These are phyloP conservation scores for Lasioglossum marginatum DNA, from an alignment of 2,888 invertebrate species.

Conservation along the genomic window DNA sequence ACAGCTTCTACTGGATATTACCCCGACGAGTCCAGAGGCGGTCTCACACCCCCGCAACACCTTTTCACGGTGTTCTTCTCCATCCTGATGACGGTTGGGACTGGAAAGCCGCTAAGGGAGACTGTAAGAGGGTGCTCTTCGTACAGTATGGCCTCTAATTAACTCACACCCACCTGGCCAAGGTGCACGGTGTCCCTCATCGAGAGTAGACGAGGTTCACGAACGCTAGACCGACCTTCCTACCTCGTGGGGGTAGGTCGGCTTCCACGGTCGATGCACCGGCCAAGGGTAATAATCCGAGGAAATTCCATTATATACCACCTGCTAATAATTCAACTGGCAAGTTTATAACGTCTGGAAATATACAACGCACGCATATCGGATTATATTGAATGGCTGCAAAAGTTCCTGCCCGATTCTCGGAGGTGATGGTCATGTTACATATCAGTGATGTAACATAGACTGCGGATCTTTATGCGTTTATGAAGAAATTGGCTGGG, in stretches of 20 bases:
- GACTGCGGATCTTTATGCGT: no score
- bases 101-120: slow-evolving; percentile 30
- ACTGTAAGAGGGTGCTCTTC: slow-evolving; percentile 52
- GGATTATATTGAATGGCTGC: not conserved
- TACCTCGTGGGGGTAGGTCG: slow-evolving; percentile 32
- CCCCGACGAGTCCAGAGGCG: slow-evolving; percentile 72
- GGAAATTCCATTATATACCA: slow-evolving; percentile 72
- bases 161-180: slow-evolving; percentile 73
- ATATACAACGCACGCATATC: slow-evolving; percentile 14
- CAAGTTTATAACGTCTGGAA: slow-evolving; percentile 50
- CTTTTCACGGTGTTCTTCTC: slow-evolving; percentile 62
- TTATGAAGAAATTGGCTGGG: no score
- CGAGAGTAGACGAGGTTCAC: slow-evolving; percentile 57
- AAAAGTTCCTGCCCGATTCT: not conserved
- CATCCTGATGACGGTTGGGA: slow-evolving; percentile 51
- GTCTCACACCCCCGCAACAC: slow-evolving; percentile 47
- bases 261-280: slow-evolving; percentile 56
- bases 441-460: no score
- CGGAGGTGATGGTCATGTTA: not conserved
- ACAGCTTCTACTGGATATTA: slow-evolving; percentile 81
- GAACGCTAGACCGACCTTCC: slow-evolving; percentile 45
- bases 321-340: slow-evolving; percentile 63
- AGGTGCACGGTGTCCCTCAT: slow-evolving; percentile 57
- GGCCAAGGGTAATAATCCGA: slow-evolving; percentile 65
- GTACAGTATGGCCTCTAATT: slow-evolving; percentile 75